Conservation (phyloP, 2,888 invertebrate species). For the Drosophila glabriapex region DNA sequence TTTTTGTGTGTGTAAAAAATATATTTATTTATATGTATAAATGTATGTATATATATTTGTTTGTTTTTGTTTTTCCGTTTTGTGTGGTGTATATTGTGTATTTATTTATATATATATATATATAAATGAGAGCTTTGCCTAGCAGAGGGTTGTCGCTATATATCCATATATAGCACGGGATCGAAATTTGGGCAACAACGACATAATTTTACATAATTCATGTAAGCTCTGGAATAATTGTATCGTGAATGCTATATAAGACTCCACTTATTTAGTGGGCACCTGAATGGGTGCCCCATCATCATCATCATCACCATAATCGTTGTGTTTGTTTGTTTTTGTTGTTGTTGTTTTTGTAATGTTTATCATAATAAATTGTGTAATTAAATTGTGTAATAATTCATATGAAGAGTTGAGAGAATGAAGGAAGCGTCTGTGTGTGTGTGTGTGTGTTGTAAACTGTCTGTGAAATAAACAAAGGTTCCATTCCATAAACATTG, state of each 20-base stretch:
- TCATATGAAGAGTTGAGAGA: slow-evolving; percentile 44
- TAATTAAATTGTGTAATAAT: slow-evolving; percentile 39
- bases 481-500: background rate
- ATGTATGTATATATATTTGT: slow-evolving; percentile 29
- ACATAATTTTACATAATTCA: slow-evolving; percentile 39
- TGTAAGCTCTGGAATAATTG: slow-evolving; percentile 61
- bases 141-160: slow-evolving; percentile 50
- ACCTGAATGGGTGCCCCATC: background rate
- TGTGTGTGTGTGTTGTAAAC: background rate
- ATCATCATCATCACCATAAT: background rate
- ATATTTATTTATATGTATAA: slow-evolving; percentile 49
- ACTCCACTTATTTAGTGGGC: slow-evolving; percentile 1
- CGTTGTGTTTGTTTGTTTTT: slow-evolving; percentile 5
- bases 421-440: slow-evolving; percentile 46
- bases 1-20: slow-evolving; percentile 58
- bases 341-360: slow-evolving; percentile 1
- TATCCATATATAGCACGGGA: slow-evolving; percentile 45
- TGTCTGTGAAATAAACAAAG: background rate
- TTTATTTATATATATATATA: slow-evolving; percentile 37
- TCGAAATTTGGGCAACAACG: slow-evolving; percentile 39
- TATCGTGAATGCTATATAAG: slow-evolving; percentile 23
- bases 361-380: slow-evolving; percentile 22
- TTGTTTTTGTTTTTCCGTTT: slow-evolving; percentile 3
- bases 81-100: slow-evolving; percentile 54
- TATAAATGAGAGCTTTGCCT: slow-evolving; percentile 54